phyloP scores from a whole-genome alignment of 2,797 vertebrate genomes.

The Enteromius fasciolatus region DNA sequence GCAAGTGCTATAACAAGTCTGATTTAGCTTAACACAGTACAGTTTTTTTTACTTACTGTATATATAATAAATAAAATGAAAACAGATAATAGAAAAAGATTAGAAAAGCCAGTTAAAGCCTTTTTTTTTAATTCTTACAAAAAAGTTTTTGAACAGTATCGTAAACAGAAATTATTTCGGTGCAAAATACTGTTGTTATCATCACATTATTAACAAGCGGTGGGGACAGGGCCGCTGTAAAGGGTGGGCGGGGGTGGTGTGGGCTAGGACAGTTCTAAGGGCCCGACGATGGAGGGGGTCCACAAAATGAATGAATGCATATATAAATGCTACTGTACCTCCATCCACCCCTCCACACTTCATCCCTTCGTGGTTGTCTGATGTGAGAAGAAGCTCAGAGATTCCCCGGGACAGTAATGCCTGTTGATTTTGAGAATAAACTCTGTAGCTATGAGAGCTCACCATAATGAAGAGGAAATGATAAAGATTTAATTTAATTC shows the following conservation, averaged over 20 bases:
- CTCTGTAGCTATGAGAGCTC: neutral
- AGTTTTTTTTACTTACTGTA: too few relatives aligned
- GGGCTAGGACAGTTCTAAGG: too few relatives aligned
- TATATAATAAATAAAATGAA: too few relatives aligned
- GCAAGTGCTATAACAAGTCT: too few relatives aligned
- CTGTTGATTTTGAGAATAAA: slow-evolving; percentile 65
- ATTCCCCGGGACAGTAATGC: slow-evolving; percentile 84
- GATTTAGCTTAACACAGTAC: too few relatives aligned
- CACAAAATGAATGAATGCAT: neutral
- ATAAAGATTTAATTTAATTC: neutral
- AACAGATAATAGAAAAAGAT: too few relatives aligned
- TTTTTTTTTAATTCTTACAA: neutral
- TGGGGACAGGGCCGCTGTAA: too few relatives aligned
- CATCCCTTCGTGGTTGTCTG: slow-evolving; percentile 83
- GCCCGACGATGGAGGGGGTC: too few relatives aligned
- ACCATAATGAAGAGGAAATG: neutral
- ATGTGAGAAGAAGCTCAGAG: slow-evolving; percentile 86
- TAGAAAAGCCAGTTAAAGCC: too few relatives aligned
- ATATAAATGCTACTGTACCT: slow-evolving; percentile 74
- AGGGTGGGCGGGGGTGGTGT: too few relatives aligned
- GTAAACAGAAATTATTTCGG: neutral
- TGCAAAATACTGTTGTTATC: neutral
- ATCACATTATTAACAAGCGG: too few relatives aligned
- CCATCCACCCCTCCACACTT: slow-evolving; percentile 77
- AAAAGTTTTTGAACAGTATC: neutral